A percentile compares a stretch with the other conserved stretches of the same genome.
phyloP scores from a whole-genome alignment of 2,113 vertebrate genomes.

The Fregetta grallaria region DNA sequence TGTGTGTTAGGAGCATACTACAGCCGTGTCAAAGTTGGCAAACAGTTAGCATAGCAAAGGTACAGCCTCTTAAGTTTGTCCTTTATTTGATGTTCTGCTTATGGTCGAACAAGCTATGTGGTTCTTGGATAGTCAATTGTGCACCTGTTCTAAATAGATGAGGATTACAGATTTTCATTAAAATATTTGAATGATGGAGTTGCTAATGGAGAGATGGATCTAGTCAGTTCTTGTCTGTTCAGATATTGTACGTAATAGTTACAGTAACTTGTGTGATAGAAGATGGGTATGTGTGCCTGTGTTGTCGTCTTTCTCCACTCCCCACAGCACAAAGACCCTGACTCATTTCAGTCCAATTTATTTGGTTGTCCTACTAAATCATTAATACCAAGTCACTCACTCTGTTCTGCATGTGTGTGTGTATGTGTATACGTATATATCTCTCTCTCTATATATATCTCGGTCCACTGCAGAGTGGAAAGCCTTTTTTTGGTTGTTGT shows the following conservation, averaged over 20 bases:
- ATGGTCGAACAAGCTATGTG: background rate
- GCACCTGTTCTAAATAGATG: background rate
- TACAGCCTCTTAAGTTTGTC: background rate
- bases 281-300: background rate
- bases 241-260: background rate
- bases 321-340: background rate
- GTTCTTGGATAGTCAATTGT: background rate
- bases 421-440: rapidly evolving
- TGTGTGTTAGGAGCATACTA: rapidly evolving
- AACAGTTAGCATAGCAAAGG: rapidly evolving
- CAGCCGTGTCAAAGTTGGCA: background rate
- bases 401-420: background rate
- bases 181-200: background rate
- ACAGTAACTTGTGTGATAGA: background rate
- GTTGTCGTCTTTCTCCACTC: background rate
- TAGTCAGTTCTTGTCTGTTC: background rate
- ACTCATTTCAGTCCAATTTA: background rate
- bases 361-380: background rate
- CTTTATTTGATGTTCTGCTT: background rate
- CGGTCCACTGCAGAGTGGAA: background rate
- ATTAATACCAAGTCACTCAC: background rate
- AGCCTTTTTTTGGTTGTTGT: background rate
- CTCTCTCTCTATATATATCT: rapidly evolving
- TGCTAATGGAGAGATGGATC: background rate
- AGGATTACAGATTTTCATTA: background rate